Conservation (phyloP, 2,888 invertebrate species). For the Cryptocheilus praepositus region DNA sequence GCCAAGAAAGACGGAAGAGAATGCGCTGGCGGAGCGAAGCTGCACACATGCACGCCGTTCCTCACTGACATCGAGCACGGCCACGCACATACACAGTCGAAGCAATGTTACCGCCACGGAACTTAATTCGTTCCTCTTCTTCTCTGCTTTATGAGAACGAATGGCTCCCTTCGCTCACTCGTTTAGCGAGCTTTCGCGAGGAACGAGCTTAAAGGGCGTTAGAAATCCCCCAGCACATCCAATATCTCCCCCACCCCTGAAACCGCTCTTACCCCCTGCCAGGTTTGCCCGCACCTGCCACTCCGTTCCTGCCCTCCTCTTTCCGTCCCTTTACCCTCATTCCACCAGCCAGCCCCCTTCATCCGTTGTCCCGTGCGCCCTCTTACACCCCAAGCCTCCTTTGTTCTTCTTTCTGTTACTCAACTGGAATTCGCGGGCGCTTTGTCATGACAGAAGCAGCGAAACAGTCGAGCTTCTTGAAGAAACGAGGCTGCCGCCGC, state of each 20-base stretch:
- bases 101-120: slow-evolving; percentile 5
- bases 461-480: slow-evolving; percentile 3
- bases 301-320: slow-evolving; percentile 4
- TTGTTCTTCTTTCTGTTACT: slow-evolving; percentile 3
- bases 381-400: background rate
- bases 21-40: background rate
- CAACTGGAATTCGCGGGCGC: slow-evolving; percentile 4
- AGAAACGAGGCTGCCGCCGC: slow-evolving; percentile 7
- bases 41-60: too few relatives aligned
- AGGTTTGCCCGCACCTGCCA: background rate
- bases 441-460: slow-evolving; percentile 6
- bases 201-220: slow-evolving; percentile 22
- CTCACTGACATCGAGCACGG: too few relatives aligned
- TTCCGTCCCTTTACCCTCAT: background rate
- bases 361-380: background rate
- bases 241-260: background rate
- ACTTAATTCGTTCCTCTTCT: slow-evolving; percentile 26
- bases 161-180: slow-evolving; percentile 25
- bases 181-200: slow-evolving; percentile 27
- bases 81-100: background rate
- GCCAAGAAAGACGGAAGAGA: slow-evolving; percentile 4
- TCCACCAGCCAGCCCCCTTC: background rate
- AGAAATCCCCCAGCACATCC: slow-evolving; percentile 13
- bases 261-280: background rate
- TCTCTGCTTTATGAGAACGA: slow-evolving; percentile 32